Base-by-base conservation (phyloP, 2,888 invertebrate species). In the Smittia aterrima region DNA sequence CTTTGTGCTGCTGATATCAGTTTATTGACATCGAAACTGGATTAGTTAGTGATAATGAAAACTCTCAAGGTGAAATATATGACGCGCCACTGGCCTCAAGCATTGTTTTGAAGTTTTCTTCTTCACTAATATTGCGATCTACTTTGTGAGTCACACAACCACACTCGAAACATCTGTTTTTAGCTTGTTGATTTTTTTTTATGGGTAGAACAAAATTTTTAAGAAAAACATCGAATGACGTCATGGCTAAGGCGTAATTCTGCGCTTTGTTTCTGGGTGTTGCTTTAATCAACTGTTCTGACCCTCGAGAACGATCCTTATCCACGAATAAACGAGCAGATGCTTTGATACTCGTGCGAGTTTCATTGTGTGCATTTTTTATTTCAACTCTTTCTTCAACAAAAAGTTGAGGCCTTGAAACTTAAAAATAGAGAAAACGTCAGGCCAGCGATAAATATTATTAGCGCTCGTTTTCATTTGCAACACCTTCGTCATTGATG, bases 351-450 rank as follows among this genome's bases (percentile, higher is more conserved):
- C 25, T 32, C 1, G 18, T 66, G 13, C 11, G 16, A 11, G 16
- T 66, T n/a, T 24, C 38, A 24, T 38, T 7, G 20, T 58, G 58
- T 58, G 58, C 20, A 58, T 6, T 58, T 58, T n/a, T 58, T 58
- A 18, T n/a, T 13, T 47, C n/a, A n/a, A 18, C 6, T 38, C 11
- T 38, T 38, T 38, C 38, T 38, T 38, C 11, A 11, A 38, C 38
- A 11, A 38, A 4, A 38, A 70, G 70, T 22, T 25, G 24, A 13
- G 70, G 40, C 70, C 70, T 70, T 70, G 70, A 32, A n/a, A 53
- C 25, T 47, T 70, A 41, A 54, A 68, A 70, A 70, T 41, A 20
- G 20, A 70, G 25, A 47, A 53, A 70, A 24, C 58, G 58, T 58
- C 58, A 58, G 24, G 22, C 24, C 16, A 18, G 22, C 16, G 47